Percentiles rank a stretch among this genome's conserved stretches.
phyloP scores from a whole-genome alignment of 2,797 vertebrate genomes.

The Bradypodion ventrale region DNA sequence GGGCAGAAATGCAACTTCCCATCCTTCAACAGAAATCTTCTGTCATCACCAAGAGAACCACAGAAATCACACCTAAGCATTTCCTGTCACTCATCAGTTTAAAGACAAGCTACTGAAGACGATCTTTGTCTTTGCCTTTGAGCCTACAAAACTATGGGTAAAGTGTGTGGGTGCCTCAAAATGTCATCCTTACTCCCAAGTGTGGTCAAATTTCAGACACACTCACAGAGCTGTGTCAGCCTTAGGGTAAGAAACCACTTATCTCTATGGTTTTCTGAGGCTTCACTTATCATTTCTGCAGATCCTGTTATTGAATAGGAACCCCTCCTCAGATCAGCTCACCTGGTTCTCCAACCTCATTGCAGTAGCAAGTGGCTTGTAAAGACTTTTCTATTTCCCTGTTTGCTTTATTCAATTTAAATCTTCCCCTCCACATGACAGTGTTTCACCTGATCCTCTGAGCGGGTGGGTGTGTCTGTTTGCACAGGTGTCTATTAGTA shows the following conservation, averaged over 20 bases:
- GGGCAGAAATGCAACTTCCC: no score
- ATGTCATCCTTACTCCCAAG: no score
- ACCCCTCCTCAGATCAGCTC: background rate
- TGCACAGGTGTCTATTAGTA: no score
- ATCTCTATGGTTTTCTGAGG: background rate
- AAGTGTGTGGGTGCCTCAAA: no score
- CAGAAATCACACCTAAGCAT: background rate
- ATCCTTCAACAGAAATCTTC: background rate
- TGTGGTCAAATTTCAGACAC: no score
- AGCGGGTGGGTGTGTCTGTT: no score
- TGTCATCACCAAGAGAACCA: background rate
- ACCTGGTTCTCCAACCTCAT: no score
- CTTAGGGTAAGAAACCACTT: background rate
- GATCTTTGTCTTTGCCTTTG: background rate
- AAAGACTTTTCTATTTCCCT: background rate
- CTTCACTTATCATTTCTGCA: background rate
- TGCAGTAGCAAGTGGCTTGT: background rate
- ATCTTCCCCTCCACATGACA: background rate
- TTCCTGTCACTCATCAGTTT: fast-evolving
- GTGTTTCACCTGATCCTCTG: background rate
- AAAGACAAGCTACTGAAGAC: background rate
- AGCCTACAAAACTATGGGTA: background rate
- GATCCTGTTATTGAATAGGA: background rate
- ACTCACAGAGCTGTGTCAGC: background rate
- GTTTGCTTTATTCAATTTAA: background rate